A percentile compares a stretch with the other conserved stretches of the same genome.
Conservation (phyloP, 2,797 vertebrate genomes). For the Acridotheres tristis region DNA sequence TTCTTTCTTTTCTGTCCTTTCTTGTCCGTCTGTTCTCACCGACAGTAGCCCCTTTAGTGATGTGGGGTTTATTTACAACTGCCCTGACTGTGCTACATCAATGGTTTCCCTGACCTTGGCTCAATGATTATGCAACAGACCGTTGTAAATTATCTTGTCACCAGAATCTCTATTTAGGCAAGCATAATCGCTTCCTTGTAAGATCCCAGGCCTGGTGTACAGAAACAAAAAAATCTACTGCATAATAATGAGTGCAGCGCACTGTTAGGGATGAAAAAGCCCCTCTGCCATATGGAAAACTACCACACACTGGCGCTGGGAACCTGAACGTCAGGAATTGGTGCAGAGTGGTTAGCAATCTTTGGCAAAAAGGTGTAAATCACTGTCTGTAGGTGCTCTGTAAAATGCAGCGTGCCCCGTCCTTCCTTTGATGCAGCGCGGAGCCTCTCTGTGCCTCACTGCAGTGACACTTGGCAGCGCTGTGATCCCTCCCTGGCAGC, state of each 20-base stretch:
- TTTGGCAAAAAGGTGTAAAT: not conserved
- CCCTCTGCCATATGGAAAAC: constrained; percentile 1
- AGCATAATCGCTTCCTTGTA: constrained; percentile 59
- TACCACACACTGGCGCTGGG: not conserved
- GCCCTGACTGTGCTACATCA: constrained; percentile 3
- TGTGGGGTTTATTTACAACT: constrained; percentile 45
- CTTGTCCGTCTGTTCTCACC: not conserved
- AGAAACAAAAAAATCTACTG: constrained; percentile 30
- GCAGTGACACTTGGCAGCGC: not conserved
- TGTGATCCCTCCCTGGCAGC: not conserved
- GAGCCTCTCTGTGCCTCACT: not conserved
- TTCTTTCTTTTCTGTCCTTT: constrained; percentile 23
- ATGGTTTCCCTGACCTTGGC: constrained; percentile 57
- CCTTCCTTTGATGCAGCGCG: not conserved
- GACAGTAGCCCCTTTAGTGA: not conserved
- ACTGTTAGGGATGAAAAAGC: not conserved
- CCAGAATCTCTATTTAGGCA: constrained; percentile 46
- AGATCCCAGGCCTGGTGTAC: constrained; percentile 11
- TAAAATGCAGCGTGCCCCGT: not conserved
- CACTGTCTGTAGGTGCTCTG: not conserved
- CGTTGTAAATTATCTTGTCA: constrained; percentile 64
- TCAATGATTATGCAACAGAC: constrained; percentile 57
- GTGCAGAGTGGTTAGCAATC: not conserved
- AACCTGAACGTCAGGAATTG: not conserved
- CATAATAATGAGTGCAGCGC: not conserved